Conservation (phyloP, 30 jellyfish, hydroid and myxozoan species). For the Mastigias papua region DNA sequence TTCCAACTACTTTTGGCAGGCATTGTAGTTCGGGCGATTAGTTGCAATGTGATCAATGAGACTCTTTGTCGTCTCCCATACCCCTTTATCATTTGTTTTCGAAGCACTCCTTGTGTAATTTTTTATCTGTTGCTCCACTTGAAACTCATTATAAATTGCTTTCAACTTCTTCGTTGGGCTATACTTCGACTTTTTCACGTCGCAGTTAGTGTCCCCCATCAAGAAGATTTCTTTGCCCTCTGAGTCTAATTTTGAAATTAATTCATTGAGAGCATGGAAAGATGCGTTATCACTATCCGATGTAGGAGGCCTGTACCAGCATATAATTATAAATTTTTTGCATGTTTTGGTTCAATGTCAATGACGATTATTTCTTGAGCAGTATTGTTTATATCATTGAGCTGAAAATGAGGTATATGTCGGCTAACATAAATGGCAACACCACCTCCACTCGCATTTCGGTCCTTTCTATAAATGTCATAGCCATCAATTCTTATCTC, state of each 20-base stretch:
- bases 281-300: slow-evolving; percentile 23
- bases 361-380: slow-evolving; percentile 20
- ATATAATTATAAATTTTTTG: slow-evolving; percentile 9
- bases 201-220: slow-evolving; percentile 54
- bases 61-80: slow-evolving; percentile 27
- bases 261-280: slow-evolving; percentile 26
- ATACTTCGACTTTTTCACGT: slow-evolving; percentile 25
- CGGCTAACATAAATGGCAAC: slow-evolving; percentile 23
- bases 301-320: slow-evolving; percentile 56
- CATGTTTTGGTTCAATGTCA: slow-evolving; percentile 51
- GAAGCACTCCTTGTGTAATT: slow-evolving; percentile 45
- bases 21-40: slow-evolving; percentile 35
- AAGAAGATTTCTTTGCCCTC: slow-evolving; percentile 36
- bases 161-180: slow-evolving; percentile 50
- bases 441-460: slow-evolving; percentile 38
- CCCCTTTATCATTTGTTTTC: slow-evolving; percentile 32
- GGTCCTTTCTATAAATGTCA: slow-evolving; percentile 41
- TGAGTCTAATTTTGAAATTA: slow-evolving; percentile 31
- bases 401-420: slow-evolving; percentile 28
- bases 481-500: slow-evolving; percentile 43
- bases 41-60: slow-evolving; percentile 55
- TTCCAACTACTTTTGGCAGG: too few relatives aligned
- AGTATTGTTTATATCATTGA: slow-evolving; percentile 18
- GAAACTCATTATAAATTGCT: slow-evolving; percentile 29
- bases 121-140: slow-evolving; percentile 30